These are phyloP conservation scores for Microcebus ravelobensis DNA, from an alignment of 2,113 vertebrate species.

Conservation along the genomic window DNA sequence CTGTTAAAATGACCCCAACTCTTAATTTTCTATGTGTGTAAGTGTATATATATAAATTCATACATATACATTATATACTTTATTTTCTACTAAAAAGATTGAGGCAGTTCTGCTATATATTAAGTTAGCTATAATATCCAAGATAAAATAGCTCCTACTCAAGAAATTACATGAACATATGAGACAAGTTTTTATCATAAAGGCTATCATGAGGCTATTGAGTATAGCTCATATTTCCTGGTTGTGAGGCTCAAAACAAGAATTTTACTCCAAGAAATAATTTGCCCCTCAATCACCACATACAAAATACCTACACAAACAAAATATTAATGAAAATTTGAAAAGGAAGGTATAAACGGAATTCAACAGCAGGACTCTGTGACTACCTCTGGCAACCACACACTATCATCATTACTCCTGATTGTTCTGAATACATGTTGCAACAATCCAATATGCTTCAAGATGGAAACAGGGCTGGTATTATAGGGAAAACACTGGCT, in stretches of 20 bases:
- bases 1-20: constrained; percentile 20
- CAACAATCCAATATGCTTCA: background rate
- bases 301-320: constrained; percentile 41
- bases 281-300: background rate
- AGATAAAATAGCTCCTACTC: constrained; percentile 40
- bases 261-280: constrained; percentile 39
- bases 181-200: constrained; percentile 34
- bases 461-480: background rate
- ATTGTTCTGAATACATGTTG: background rate
- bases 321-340: constrained; percentile 33
- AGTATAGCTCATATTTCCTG: constrained; percentile 25
- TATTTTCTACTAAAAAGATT: constrained; percentile 52
- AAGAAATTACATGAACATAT: constrained; percentile 18
- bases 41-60: constrained; percentile 24
- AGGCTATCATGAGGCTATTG: background rate
- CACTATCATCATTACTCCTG: background rate
- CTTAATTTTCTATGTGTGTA: background rate
- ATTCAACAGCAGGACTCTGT: background rate
- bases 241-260: constrained; percentile 21
- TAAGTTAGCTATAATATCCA: constrained; percentile 51
- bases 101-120: constrained; percentile 60
- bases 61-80: constrained; percentile 13
- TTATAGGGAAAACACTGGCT: background rate
- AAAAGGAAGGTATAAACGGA: constrained; percentile 16
- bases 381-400: background rate